Base-by-base conservation (phyloP, 1,140 invertebrate genomes). In the Linepithema humile region DNA sequence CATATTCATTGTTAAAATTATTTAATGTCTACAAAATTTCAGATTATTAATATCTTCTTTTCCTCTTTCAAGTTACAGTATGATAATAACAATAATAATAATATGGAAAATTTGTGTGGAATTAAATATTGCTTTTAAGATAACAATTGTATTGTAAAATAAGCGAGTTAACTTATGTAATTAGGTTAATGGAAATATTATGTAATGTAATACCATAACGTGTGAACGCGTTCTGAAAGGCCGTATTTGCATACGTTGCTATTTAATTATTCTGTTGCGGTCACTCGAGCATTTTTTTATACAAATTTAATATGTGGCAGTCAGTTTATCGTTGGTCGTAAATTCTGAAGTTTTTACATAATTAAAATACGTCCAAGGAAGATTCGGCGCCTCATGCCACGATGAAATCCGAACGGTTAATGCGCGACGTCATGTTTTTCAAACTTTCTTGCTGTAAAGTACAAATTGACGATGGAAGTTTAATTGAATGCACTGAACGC, bases 391-490 rank as follows among this genome's bases (percentile, higher is more conserved):
- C n/a, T 62, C 32, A 53, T 6, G 43, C 12, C 20, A 38, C 9
- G 35, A 40, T 20, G 17, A 53, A 69, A 53, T 6, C 0, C n/a
- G 3, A 0, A 3, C 5, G 12, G 4, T 69, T 69, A 78, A 80
- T 55, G 45, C 53, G 9, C 17, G 15, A 29, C 6, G 17, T 2
- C 0, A 69, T 20, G 45, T 23, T 55, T 70, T 38, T 17, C 48
- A 17, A 70, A 69, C 23, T 70, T 40, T 1, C 17, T 69, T 38
- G 9, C 17, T 23, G 35, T 69, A 32, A 38, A 20, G 7, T 32
- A 69, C 65, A 80, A 70, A 55, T 80, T 80, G 38, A 62, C 29
- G 40, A 70, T 1, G 53, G 35, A 80, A 80, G 64, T 80, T 80
- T 80, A 80, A 70, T 80, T 80, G 50, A 80, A 70, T 43, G 48